Conservation (phyloP, 2,888 invertebrate genomes). For the Agonopterix arenella region DNA sequence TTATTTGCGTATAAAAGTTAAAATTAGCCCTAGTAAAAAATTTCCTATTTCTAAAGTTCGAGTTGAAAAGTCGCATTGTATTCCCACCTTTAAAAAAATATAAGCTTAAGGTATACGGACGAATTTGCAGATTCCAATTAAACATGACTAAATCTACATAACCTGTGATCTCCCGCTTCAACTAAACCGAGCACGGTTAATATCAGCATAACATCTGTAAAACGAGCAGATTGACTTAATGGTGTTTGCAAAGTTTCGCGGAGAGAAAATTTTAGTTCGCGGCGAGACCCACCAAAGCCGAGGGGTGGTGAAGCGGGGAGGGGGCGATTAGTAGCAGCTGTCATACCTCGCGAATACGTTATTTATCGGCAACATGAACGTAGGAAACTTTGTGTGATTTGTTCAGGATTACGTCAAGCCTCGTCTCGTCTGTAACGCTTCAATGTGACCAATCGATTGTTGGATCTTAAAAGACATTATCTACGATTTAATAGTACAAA, state of each 20-base stretch:
- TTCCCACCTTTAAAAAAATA: too few relatives aligned
- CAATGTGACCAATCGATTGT: too few relatives aligned
- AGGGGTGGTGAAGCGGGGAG: conserved; percentile 20
- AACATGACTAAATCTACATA: too few relatives aligned
- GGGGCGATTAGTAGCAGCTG: conserved; percentile 69
- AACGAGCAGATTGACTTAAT: conserved; percentile 70
- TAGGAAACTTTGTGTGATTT: conserved; percentile 15
- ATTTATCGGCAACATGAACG: conserved; percentile 32
- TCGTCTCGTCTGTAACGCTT: background rate
- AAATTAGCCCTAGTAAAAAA: too few relatives aligned
- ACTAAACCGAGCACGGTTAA: conserved; percentile 31
- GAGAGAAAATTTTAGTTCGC: conserved; percentile 64
- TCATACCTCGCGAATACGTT: conserved; percentile 61
- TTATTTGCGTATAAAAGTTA: too few relatives aligned
- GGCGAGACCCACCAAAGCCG: conserved; percentile 47
- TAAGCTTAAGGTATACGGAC: too few relatives aligned
- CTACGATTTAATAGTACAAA: too few relatives aligned
- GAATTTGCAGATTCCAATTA: too few relatives aligned
- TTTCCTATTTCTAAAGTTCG: too few relatives aligned
- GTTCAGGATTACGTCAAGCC: background rate
- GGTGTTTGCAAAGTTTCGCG: conserved; percentile 65
- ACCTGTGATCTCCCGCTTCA: too few relatives aligned
- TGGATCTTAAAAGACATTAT: too few relatives aligned
- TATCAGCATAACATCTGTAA: conserved; percentile 66
- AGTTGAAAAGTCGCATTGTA: too few relatives aligned